Evolutionary conservation across 2,113 vertebrate species (phyloP).

Genomic region (Epinephelus cyanopodus): DNA sequence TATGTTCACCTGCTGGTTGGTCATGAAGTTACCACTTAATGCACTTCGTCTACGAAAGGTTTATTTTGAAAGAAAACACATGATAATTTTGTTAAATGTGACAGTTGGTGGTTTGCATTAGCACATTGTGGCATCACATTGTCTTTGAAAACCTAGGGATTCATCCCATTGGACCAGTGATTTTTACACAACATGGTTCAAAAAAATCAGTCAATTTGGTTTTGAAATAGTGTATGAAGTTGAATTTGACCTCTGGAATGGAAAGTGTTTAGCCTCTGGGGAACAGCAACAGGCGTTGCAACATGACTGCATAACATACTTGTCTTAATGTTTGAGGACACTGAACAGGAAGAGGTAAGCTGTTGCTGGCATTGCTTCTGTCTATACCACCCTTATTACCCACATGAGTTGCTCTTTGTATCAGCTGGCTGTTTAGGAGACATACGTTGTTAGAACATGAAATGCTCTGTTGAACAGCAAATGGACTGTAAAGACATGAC

Average conservation of each 20-base stretch:
- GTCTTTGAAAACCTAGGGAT: background rate
- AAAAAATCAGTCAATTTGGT: background rate
- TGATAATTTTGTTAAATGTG: background rate
- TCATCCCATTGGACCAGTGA: background rate
- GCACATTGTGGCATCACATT: background rate
- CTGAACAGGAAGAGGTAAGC: background rate
- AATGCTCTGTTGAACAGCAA: constrained; percentile 17
- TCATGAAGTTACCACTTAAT: background rate
- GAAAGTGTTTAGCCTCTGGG: constrained; percentile 9
- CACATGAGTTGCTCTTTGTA: constrained; percentile 21
- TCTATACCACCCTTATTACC: background rate
- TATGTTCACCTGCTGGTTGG: background rate
- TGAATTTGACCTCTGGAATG: background rate
- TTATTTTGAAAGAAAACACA: background rate
- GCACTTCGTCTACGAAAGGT: background rate
- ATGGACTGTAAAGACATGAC: background rate
- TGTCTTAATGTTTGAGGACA: constrained; percentile 21
- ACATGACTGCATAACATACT: constrained; percentile 37
- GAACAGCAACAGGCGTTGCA: background rate
- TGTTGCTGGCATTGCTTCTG: background rate
- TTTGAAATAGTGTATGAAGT: background rate
- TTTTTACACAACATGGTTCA: background rate
- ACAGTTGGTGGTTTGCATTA: background rate
- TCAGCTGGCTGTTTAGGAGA: constrained; percentile 25
- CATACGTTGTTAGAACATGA: constrained; percentile 12